Evolutionary conservation across 1,140 invertebrate species (phyloP).

Genomic region (Hyles vespertilio): DNA sequence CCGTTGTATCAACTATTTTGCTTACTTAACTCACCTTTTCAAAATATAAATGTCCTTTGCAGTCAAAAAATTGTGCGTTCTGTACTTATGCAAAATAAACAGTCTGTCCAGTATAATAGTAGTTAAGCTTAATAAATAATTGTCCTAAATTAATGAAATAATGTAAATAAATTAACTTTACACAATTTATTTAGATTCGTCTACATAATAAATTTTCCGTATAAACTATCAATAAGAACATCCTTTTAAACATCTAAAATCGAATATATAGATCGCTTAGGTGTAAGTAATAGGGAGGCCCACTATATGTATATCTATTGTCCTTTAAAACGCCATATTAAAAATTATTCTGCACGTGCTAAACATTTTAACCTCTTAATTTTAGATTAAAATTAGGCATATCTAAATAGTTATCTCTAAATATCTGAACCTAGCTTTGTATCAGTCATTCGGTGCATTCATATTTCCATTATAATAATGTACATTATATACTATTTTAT

Average conservation of each 20-base stretch:
- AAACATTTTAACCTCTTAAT: constrained; percentile 48
- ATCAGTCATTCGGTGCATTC: constrained; percentile 26
- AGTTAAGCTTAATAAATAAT: constrained; percentile 19
- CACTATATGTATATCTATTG: constrained; percentile 27
- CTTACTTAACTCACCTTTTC: too few relatives aligned
- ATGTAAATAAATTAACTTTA: constrained; percentile 48
- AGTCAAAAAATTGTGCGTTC: constrained; percentile 14
- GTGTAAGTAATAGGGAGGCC: constrained; percentile 28
- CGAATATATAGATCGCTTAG: constrained; percentile 29
- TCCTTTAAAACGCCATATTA: constrained; percentile 27
- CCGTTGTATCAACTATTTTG: too few relatives aligned
- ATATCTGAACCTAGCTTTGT: constrained; percentile 27
- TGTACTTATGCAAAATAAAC: constrained; percentile 1
- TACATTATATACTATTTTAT: constrained; percentile 52
- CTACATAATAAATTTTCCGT: constrained; percentile 57
- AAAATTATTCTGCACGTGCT: constrained; percentile 25
- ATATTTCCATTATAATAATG: constrained; percentile 38
- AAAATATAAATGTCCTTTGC: constrained; percentile 13
- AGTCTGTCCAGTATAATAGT: constrained; percentile 38
- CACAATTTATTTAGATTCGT: constrained; percentile 63
- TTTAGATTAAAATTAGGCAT: constrained; percentile 37
- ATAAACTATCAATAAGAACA: constrained; percentile 32
- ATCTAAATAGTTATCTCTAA: constrained; percentile 29
- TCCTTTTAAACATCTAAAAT: constrained; percentile 33
- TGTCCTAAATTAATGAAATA: constrained; percentile 48